A percentile compares a stretch with the other conserved stretches of the same genome.
Conservation (phyloP, 2,797 vertebrate species). For the Thunnus albacares region DNA sequence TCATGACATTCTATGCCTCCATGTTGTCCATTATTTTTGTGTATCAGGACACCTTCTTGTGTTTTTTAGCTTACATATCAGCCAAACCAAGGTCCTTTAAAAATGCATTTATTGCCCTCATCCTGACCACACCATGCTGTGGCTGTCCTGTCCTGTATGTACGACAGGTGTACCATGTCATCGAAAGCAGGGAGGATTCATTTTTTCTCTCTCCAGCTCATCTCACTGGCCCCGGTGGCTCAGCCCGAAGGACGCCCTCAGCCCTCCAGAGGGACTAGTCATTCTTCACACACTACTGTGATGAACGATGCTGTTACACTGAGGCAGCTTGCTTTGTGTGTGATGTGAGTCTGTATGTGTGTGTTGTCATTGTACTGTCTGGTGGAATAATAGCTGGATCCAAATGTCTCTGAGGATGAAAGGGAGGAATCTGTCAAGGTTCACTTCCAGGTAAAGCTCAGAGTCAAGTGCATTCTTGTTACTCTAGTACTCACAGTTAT, state of each 20-base stretch:
- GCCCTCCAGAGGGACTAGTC: constrained; percentile 62
- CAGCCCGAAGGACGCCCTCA: constrained; percentile 73
- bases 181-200: constrained; percentile 36
- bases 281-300: constrained; percentile 68
- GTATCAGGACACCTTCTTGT: constrained; percentile 16
- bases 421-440: constrained; percentile 43
- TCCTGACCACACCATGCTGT: constrained; percentile 19
- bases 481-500: constrained; percentile 16
- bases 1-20: constrained; percentile 6
- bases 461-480: constrained; percentile 35
- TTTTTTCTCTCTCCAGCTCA: constrained; percentile 52
- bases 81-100: constrained; percentile 51
- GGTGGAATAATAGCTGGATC: constrained; percentile 49
- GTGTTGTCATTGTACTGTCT: constrained; percentile 58
- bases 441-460: constrained; percentile 60
- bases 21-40: constrained; percentile 36
- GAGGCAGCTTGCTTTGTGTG: constrained; percentile 53
- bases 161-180: constrained; percentile 62
- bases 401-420: constrained; percentile 47
- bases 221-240: constrained; percentile 59
- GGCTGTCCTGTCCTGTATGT: constrained; percentile 47
- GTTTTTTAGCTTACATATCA: constrained; percentile 50
- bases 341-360: constrained; percentile 32
- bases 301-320: constrained; percentile 69
- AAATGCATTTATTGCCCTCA: constrained; percentile 44